A percentile compares a stretch with the other conserved stretches of the same genome.
phyloP scores from a whole-genome alignment of 2,797 vertebrate genomes.

The Enteromius afrohamiltoni region DNA sequence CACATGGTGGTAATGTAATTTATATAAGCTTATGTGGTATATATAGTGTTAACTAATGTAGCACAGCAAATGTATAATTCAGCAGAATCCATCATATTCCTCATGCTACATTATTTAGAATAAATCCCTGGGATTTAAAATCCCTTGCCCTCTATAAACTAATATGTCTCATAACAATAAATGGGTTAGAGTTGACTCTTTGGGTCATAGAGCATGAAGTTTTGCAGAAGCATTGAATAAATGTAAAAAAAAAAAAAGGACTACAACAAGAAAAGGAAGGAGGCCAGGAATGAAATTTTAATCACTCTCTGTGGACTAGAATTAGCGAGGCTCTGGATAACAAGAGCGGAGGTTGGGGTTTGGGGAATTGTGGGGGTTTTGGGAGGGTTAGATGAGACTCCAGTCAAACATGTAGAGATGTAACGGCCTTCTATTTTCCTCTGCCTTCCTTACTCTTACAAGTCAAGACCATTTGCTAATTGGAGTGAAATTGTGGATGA shows the following conservation, averaged over 20 bases:
- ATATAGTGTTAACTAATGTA: too few relatives aligned
- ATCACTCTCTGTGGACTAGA: slow-evolving; percentile 70
- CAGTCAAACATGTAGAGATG: slow-evolving; percentile 68
- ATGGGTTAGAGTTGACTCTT: background rate
- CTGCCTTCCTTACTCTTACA: slow-evolving; percentile 59
- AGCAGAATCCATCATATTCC: background rate
- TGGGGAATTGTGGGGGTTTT: slow-evolving; percentile 17
- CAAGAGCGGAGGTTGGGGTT: slow-evolving; percentile 55
- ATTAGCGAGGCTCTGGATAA: slow-evolving; percentile 67
- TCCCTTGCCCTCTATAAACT: background rate
- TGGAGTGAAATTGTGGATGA: slow-evolving; percentile 64
- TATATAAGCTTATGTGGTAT: too few relatives aligned
- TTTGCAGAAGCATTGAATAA: background rate
- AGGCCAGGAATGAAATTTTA: slow-evolving; percentile 66
- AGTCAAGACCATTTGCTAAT: slow-evolving; percentile 73
- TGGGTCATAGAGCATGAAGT: background rate
- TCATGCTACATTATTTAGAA: slow-evolving; percentile 4
- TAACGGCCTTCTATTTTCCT: slow-evolving; percentile 60
- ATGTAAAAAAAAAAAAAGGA: background rate
- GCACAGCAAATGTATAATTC: background rate
- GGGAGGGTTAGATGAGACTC: slow-evolving; percentile 39
- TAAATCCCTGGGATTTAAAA: background rate
- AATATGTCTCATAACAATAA: slow-evolving; percentile 20
- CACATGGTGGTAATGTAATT: too few relatives aligned
- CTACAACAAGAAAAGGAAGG: slow-evolving; percentile 20